Conservation (phyloP, 2,888 invertebrate species). For the Drosophila pseudotalamancana region DNA sequence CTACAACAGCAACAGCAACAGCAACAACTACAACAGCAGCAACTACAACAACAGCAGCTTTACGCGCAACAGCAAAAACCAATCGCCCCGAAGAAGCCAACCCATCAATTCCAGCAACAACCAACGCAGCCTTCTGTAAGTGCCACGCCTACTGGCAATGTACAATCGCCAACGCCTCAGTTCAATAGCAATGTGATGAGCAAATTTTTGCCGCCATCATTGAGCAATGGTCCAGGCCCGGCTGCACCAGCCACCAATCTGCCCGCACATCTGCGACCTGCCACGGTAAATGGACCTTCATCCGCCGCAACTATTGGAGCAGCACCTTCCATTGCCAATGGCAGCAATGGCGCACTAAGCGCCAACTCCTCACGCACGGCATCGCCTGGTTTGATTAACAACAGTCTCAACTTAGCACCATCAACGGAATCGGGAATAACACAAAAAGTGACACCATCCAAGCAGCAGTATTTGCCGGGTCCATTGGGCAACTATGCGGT, state of each 20-base stretch:
- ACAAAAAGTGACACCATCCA: slow-evolving; percentile 8
- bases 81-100: too few species aligned
- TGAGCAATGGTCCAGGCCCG: slow-evolving; percentile 18
- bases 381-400: slow-evolving; percentile 70
- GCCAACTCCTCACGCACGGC: slow-evolving; percentile 83
- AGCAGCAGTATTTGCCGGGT: slow-evolving; percentile 16
- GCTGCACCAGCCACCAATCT: slow-evolving; percentile 30
- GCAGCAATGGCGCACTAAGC: slow-evolving; percentile 74
- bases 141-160: slow-evolving; percentile 22
- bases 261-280: slow-evolving; percentile 62
- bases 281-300: slow-evolving; percentile 61
- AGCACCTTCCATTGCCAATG: slow-evolving; percentile 57
- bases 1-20: slow-evolving; percentile 39
- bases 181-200: slow-evolving; percentile 53
- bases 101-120: slow-evolving; percentile 27
- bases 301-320: background rate
- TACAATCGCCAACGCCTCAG: slow-evolving; percentile 31
- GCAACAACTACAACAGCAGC: slow-evolving; percentile 39
- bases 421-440: slow-evolving; percentile 9
- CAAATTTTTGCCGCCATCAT: slow-evolving; percentile 59
- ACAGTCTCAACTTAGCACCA: background rate
- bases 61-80: slow-evolving; percentile 43
- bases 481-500: slow-evolving; percentile 17
- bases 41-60: slow-evolving; percentile 34
- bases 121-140: slow-evolving; percentile 27